A percentile compares a stretch with the other conserved stretches of the same genome.
Conservation (phyloP, 1,140 invertebrate species). For the Nomia melanderi region DNA sequence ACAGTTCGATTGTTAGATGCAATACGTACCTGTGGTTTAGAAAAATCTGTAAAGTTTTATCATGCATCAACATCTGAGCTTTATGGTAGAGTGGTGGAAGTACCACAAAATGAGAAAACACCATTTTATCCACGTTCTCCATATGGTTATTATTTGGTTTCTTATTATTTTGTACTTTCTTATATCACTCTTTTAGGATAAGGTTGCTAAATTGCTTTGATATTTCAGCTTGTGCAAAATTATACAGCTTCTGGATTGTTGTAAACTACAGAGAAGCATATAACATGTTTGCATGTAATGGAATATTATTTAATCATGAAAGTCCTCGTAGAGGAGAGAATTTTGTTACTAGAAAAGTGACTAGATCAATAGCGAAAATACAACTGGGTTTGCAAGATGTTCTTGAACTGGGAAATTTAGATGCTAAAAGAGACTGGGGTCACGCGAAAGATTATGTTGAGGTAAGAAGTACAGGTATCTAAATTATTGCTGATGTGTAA, state of each 20-base stretch:
- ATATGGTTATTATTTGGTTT: conserved; percentile 88
- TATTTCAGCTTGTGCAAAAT: conserved; percentile 95
- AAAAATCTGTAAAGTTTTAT: conserved; percentile 95
- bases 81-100: conserved; percentile 98
- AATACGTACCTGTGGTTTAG: conserved; percentile 94
- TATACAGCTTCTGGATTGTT: conserved; percentile 99
- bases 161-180: not conserved
- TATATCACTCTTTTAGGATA: not conserved
- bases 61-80: conserved; percentile 99
- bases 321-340: conserved; percentile 98
- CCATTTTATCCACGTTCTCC: conserved; percentile 99
- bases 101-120: conserved; percentile 98
- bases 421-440: conserved; percentile 99
- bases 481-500: not conserved
- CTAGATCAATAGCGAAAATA: conserved; percentile 98
- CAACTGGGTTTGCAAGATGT: conserved; percentile 91
- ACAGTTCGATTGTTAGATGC: conserved; percentile 97
- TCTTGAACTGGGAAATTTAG: conserved; percentile 97
- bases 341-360: conserved; percentile 99
- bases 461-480: conserved; percentile 80
- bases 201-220: conserved; percentile 1
- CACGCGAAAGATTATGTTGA: conserved; percentile 99
- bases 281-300: conserved; percentile 98
- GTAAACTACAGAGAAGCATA: conserved; percentile 99
- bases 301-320: conserved; percentile 99